A percentile compares a stretch with the other conserved stretches of the same genome.
These are phyloP conservation scores for Scelioninae gen. 2 DNA, from an alignment of 2,888 invertebrate species.

Conservation along the genomic window DNA sequence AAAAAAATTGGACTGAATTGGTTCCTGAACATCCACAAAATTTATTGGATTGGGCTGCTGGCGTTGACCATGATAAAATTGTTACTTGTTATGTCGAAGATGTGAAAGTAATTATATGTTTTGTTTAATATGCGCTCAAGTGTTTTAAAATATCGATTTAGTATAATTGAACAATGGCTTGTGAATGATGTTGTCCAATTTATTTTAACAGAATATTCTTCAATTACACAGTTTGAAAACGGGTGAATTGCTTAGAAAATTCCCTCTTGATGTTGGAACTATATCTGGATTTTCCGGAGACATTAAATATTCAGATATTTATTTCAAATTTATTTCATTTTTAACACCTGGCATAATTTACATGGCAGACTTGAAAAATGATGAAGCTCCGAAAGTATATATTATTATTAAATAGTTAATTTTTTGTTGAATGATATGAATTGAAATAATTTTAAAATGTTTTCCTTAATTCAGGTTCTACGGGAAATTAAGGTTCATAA, in stretches of 20 bases:
- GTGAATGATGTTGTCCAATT: no score
- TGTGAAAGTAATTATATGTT: slow-evolving; percentile 84
- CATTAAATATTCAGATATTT: slow-evolving; percentile 90
- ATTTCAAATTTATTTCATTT: slow-evolving; percentile 96
- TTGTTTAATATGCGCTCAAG: not conserved
- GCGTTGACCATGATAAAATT: slow-evolving; percentile 90
- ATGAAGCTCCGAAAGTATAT: slow-evolving; percentile 74
- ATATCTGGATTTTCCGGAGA: slow-evolving; percentile 90
- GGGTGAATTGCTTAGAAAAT: slow-evolving; percentile 84
- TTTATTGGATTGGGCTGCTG: slow-evolving; percentile 92
- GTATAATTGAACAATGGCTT: no score
- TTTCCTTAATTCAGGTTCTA: slow-evolving; percentile 80
- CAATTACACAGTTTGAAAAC: slow-evolving; percentile 85
- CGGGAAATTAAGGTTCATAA: slow-evolving; percentile 91
- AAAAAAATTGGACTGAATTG: slow-evolving; percentile 89
- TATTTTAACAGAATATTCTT: slow-evolving; percentile 82
- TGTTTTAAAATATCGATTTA: slow-evolving; percentile 3
- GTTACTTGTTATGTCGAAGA: slow-evolving; percentile 93
- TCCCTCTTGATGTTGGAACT: slow-evolving; percentile 91
- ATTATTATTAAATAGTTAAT: slow-evolving; percentile 5
- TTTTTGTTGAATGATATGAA: no score
- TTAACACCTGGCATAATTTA: slow-evolving; percentile 92
- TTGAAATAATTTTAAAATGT: no score
- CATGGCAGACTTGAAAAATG: slow-evolving; percentile 86
- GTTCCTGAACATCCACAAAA: slow-evolving; percentile 89